A percentile compares a stretch with the other conserved stretches of the same genome.
Conservation (phyloP, 2,888 invertebrate species). For the Fragum whitleyi region DNA sequence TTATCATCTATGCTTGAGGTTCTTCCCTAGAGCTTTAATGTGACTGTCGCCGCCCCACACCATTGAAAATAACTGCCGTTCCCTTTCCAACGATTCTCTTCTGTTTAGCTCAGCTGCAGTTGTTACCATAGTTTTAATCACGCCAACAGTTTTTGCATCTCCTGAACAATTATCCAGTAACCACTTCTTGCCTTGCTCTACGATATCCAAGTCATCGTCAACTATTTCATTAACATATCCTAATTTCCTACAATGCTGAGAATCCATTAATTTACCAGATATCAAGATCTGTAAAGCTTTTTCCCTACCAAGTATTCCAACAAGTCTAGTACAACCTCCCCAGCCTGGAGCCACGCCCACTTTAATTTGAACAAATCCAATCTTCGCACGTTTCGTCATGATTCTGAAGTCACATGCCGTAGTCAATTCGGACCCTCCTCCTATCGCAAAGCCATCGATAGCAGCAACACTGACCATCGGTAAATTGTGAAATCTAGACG, state of each 20-base stretch:
- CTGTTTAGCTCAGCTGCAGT: slow-evolving; percentile 70
- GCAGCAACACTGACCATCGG: slow-evolving; percentile 86
- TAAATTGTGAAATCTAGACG: slow-evolving; percentile 84
- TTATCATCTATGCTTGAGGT: slow-evolving; percentile 83
- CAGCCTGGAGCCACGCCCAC: slow-evolving; percentile 87
- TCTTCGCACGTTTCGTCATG: slow-evolving; percentile 82
- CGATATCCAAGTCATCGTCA: slow-evolving; percentile 65
- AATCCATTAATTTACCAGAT: slow-evolving; percentile 78
- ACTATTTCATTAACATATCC: slow-evolving; percentile 85
- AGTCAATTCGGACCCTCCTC: slow-evolving; percentile 87
- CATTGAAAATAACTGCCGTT: slow-evolving; percentile 84
- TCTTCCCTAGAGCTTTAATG: slow-evolving; percentile 80
- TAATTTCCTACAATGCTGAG: slow-evolving; percentile 83
- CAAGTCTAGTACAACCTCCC: slow-evolving; percentile 86
- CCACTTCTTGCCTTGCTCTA: slow-evolving; percentile 82
- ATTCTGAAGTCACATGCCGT: slow-evolving; percentile 86
- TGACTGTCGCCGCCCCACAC: slow-evolving; percentile 86
- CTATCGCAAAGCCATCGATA: slow-evolving; percentile 86
- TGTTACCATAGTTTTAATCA: slow-evolving; percentile 83
- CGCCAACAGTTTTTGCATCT: slow-evolving; percentile 73
- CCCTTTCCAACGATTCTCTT: slow-evolving; percentile 78
- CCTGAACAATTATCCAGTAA: slow-evolving; percentile 74
- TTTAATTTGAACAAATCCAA: slow-evolving; percentile 86
- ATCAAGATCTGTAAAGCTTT: slow-evolving; percentile 85
- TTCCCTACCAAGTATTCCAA: slow-evolving; percentile 84